Percentiles rank a stretch among this genome's conserved stretches.
These are phyloP conservation scores for Vombatus ursinus DNA, from an alignment of 2,113 vertebrate species.

Conservation along the genomic window DNA sequence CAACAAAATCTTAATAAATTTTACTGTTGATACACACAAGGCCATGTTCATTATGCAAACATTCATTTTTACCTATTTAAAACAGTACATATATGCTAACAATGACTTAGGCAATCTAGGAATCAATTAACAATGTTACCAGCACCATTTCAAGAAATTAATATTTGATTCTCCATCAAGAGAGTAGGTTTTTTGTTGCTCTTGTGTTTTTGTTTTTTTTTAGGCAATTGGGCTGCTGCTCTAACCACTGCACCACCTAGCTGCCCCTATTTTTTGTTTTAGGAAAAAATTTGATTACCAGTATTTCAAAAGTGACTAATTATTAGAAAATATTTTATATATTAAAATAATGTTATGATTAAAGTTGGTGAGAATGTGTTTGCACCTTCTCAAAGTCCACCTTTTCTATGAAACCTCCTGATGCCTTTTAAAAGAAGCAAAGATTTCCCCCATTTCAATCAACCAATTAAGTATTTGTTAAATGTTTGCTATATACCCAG, in stretches of 20 bases:
- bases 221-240: too few relatives aligned
- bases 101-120: conserved; percentile 65
- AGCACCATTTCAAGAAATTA: conserved; percentile 70
- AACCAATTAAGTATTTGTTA: conserved; percentile 15
- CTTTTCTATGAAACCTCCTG: conserved; percentile 1
- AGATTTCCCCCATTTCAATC: neutral
- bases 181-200: conserved; percentile 1
- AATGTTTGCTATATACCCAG: neutral
- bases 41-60: conserved; percentile 57
- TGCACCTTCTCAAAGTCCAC: neutral
- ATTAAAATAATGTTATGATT: conserved; percentile 18
- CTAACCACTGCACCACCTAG: too few relatives aligned
- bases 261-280: conserved; percentile 35
- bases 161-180: conserved; percentile 61
- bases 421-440: neutral
- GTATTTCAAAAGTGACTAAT: conserved; percentile 66
- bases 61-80: conserved; percentile 55
- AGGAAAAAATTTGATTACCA: conserved; percentile 61
- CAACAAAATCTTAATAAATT: conserved; percentile 16
- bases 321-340: conserved; percentile 49
- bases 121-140: conserved; percentile 65
- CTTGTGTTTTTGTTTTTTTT: conserved; percentile 7
- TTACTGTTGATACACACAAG: conserved; percentile 53
- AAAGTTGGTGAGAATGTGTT: too few relatives aligned
- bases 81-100: conserved; percentile 70